Base-by-base conservation (phyloP, 1,140 invertebrate genomes). In the Chironomus striatipennis region DNA sequence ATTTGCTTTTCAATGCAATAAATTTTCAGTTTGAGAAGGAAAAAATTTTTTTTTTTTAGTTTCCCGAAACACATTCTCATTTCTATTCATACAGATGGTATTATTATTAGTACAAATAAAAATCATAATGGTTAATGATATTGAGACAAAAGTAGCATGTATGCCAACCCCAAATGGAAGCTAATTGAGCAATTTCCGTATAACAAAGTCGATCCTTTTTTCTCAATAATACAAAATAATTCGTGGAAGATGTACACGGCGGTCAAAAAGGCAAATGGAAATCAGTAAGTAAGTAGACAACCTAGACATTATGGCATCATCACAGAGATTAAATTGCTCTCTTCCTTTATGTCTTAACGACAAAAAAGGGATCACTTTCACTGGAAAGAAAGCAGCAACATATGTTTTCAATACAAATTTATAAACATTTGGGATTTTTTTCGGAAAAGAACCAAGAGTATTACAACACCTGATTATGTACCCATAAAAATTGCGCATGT, bases 1-100 rank as follows among this genome's bases (percentile, higher is more conserved):
- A 57, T 57, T 57, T 57, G 47, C n/a, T 57, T 57, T 57, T 12
- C 47, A 57, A 57, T 57, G 47, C 47, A 57, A 57, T 57, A 57
- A 57, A 47, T 15, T 57, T 15, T 1, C 12, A n/a, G 12, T 57
- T n/a, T n/a, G n/a, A n/a, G n/a, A n/a, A n/a, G n/a, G n/a, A n/a
- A n/a, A n/a, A n/a, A n/a, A n/a, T n/a, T n/a, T n/a, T n/a, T n/a
- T n/a, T n/a, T n/a, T n/a, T n/a, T n/a, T n/a, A n/a, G n/a, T n/a
- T n/a, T 34, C 24, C 24, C 5, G 24, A 34, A 1, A 34, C 5
- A 34, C 5, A 12, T 0, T 57, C 47, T 57, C 24, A 57, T 57
- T 57, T n/a, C 47, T 57, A 57, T 57, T 57, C 47, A 57, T 57
- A 57, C 47, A 57, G 47, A 57, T 57, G 47, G 24, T 34, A 34